Percentiles rank a stretch among this genome's conserved stretches.
These are phyloP conservation scores for Schizaphis graminum DNA, from an alignment of 2,888 invertebrate species.

Conservation along the genomic window DNA sequence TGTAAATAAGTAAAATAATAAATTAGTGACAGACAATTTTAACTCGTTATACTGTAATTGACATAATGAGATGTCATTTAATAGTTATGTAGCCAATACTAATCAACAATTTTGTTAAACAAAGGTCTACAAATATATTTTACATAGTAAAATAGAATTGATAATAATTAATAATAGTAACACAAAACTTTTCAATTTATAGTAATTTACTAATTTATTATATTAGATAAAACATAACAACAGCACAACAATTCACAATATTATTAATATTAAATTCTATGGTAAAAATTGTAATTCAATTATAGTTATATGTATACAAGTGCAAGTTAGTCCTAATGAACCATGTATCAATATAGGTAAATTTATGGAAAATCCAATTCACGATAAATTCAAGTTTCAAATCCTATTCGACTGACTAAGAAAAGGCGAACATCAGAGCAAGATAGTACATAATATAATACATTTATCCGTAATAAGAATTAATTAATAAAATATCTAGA, in stretches of 20 bases:
- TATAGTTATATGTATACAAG: neutral
- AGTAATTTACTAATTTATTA: conserved; percentile 1
- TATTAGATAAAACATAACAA: neutral
- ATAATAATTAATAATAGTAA: neutral
- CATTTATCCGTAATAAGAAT: neutral
- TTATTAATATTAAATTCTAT: neutral
- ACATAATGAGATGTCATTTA: neutral
- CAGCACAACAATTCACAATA: neutral
- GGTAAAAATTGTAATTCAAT: neutral
- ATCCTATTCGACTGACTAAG: neutral
- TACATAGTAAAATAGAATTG: neutral
- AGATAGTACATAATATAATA: neutral
- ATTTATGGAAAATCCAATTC: neutral
- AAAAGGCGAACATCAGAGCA: neutral
- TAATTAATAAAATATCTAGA: neutral
- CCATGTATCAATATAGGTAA: neutral
- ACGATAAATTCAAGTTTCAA: neutral
- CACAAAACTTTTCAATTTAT: neutral
- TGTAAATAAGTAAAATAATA: neutral
- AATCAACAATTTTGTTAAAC: neutral
- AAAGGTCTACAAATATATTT: neutral
- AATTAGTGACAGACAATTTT: neutral
- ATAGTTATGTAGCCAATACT: neutral
- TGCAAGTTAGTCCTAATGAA: neutral
- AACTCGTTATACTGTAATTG: neutral